Conservation (phyloP, 2,888 invertebrate genomes). For the Dichetophora obliterata region DNA sequence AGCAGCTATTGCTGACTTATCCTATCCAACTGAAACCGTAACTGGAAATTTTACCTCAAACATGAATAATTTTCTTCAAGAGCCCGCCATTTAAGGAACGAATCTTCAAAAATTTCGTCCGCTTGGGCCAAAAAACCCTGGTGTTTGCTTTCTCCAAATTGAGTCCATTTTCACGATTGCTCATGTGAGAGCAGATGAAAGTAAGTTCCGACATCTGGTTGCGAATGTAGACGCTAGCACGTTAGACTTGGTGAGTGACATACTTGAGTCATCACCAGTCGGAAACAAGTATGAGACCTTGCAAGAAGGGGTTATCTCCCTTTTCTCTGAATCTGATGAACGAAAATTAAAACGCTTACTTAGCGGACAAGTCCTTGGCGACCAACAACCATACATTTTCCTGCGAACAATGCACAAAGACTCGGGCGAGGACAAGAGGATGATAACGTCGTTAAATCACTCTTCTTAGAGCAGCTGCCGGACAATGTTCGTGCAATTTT, state of each 20-base stretch:
- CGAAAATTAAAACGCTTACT: slow-evolving; percentile 4
- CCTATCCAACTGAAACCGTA: too few relatives aligned
- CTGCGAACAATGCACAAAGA: background rate
- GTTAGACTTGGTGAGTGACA: background rate
- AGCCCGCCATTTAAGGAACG: too few relatives aligned
- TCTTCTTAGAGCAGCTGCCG: too few relatives aligned
- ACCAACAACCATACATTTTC: background rate
- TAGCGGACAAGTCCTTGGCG: slow-evolving; percentile 21
- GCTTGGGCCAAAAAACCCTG: background rate
- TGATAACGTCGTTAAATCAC: too few relatives aligned
- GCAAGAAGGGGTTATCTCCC: background rate
- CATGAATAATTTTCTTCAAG: too few relatives aligned
- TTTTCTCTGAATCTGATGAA: background rate
- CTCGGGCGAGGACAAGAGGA: background rate
- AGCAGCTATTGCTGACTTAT: too few relatives aligned
- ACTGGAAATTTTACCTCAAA: too few relatives aligned
- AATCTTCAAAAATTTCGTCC: background rate
- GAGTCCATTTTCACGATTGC: background rate
- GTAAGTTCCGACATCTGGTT: background rate
- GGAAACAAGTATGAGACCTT: background rate
- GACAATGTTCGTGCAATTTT: too few relatives aligned
- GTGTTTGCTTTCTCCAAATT: background rate
- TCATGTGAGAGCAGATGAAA: background rate
- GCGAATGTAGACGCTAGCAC: background rate
- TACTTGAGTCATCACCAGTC: background rate